A percentile compares a stretch with the other conserved stretches of the same genome.
phyloP scores from a whole-genome alignment of 2,797 vertebrate species.

The Graptemys geographica region DNA sequence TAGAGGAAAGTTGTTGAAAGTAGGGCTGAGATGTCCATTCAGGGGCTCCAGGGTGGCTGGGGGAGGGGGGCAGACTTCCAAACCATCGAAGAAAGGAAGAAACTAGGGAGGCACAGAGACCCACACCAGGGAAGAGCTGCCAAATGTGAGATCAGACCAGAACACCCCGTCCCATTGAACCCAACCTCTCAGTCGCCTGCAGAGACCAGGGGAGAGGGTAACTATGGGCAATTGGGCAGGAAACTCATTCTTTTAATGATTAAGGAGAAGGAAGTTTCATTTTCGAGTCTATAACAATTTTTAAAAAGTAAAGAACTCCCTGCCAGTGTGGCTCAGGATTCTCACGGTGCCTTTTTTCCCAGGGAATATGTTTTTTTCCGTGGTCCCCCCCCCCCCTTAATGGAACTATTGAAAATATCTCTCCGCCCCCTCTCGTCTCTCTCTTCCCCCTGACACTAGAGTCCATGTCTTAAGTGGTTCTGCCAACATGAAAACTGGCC shows the following conservation, averaged over 20 bases:
- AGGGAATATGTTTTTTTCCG: constrained; percentile 36
- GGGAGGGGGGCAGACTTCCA: neutral
- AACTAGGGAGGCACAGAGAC: constrained; percentile 35
- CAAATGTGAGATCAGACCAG: constrained; percentile 52
- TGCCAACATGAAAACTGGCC: constrained; percentile 35
- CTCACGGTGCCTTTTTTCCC: constrained; percentile 74
- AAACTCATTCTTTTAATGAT: constrained; percentile 55
- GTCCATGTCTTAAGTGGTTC: constrained; percentile 44
- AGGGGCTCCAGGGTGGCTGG: neutral
- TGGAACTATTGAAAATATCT: constrained; percentile 34
- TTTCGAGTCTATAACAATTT: constrained; percentile 44
- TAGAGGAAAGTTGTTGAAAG: constrained; percentile 80
- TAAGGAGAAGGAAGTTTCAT: constrained; percentile 60
- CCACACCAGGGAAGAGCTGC: constrained; percentile 39
- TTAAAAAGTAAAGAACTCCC: constrained; percentile 50
- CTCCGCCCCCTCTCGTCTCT: neutral
- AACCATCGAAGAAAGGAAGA: constrained; percentile 35
- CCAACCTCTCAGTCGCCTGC: constrained; percentile 27
- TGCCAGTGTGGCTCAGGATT: constrained; percentile 57
- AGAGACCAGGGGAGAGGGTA: constrained; percentile 34
- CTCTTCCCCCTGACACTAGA: neutral
- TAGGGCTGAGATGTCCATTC: constrained; percentile 53
- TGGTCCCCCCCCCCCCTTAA: constrained; percentile 5
- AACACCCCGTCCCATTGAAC: constrained; percentile 41
- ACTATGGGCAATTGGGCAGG: constrained; percentile 47